A percentile compares a stretch with the other conserved stretches of the same genome.
phyloP scores from a whole-genome alignment of 2,888 invertebrate species.

The Dexiosoma caninum region DNA sequence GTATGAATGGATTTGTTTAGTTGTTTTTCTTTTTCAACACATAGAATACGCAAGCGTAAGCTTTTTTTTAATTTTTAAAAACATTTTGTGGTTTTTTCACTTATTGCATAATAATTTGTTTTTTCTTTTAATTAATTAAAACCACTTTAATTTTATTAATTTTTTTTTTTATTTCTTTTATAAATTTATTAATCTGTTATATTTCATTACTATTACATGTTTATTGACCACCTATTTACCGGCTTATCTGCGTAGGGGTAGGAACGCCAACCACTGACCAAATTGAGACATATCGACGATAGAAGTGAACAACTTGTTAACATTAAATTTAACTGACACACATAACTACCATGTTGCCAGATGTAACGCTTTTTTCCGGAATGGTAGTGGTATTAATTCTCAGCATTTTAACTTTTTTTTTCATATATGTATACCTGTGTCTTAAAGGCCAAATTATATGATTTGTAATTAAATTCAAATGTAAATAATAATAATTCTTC shows the following conservation, averaged over 20 bases:
- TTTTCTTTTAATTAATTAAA: slow-evolving; percentile 13
- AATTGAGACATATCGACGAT: slow-evolving; percentile 24
- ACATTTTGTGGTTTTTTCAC: slow-evolving; percentile 3
- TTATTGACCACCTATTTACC: slow-evolving; percentile 27
- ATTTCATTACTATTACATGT: slow-evolving; percentile 1
- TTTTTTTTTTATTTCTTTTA: no score
- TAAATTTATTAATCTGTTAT: neutral
- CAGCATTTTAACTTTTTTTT: no score
- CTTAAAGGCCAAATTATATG: no score
- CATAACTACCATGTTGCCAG: neutral
- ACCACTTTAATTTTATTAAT: no score
- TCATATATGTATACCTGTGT: no score
- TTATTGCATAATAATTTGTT: neutral
- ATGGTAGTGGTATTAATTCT: no score
- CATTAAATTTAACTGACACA: neutral
- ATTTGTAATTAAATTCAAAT: no score
- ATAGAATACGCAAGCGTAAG: slow-evolving; percentile 3
- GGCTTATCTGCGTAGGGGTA: slow-evolving; percentile 57
- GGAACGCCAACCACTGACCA: slow-evolving; percentile 34
- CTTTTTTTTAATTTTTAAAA: neutral
- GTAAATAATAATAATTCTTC: no score
- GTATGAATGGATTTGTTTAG: neutral
- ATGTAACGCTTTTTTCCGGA: no score
- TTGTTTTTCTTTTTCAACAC: neutral
- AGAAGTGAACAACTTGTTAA: slow-evolving; percentile 24